Base-by-base conservation (phyloP, 2,888 invertebrate species). In the Pseudanteris insignis region DNA sequence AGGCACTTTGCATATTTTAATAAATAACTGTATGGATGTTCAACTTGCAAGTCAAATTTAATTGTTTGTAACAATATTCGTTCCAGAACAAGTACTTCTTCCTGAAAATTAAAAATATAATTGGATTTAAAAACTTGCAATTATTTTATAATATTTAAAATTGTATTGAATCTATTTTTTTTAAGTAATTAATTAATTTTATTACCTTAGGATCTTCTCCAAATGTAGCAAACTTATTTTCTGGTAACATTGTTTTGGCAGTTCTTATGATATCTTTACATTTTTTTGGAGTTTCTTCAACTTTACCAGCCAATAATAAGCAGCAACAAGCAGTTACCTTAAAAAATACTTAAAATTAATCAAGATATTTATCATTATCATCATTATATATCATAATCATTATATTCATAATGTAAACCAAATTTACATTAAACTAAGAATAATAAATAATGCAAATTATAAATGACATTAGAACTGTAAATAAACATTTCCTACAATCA, bases 281-380 rank as follows among this genome's bases (percentile, higher is more conserved):
- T 83, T 99, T 99, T 81, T 99, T 99, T 46, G 99, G 99, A 8
- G 98, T 99, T 83, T 99, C 99, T 81, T 99, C 99, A 6, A 98
- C 97, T 85, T 99, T 99, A 0, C 99, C 99, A 65, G 99, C 98
- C 69, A 99, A 83, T 79, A 99, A 94, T 53, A 99, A 83, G 77
- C 97, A 98, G 78, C 96, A 96, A 73, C 96, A 94, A 7, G 96
- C 97, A 4, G 95, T 96, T 33, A 97, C 84, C 88, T 89, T n/a
- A n/a, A n/a, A n/a, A n/a, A n/a, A n/a, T n/a, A n/a, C n/a, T n/a
- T n/a, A n/a, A n/a, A n/a, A n/a, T n/a, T n/a, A n/a, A n/a, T n/a
- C n/a, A n/a, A n/a, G n/a, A n/a, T n/a, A n/a, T n/a, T n/a, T n/a
- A n/a, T n/a, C n/a, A n/a, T n/a, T n/a, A n/a, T n/a, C n/a, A n/a